These are phyloP conservation scores for Oncorhynchus nerka DNA, from an alignment of 2,113 vertebrate genomes.

Conservation along the genomic window DNA sequence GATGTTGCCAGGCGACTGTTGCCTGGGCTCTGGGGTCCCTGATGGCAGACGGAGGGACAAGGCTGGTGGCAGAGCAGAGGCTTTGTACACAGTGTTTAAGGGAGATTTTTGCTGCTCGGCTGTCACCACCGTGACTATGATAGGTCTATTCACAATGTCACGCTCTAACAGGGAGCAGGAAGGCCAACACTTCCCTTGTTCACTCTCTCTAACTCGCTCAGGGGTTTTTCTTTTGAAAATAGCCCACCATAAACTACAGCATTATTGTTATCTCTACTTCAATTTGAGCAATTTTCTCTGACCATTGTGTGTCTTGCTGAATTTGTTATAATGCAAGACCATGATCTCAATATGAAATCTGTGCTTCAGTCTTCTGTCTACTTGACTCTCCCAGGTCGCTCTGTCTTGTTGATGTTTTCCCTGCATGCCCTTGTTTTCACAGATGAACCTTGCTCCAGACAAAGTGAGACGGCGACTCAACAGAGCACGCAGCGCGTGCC, in stretches of 20 bases:
- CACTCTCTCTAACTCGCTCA: conserved; percentile 48
- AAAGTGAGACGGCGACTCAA: conserved; percentile 54
- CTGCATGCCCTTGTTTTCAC: conserved; percentile 51
- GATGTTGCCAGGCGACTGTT: conserved; percentile 79
- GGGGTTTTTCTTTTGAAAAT: conserved; percentile 37
- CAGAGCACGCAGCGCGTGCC: conserved; percentile 45
- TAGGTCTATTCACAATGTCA: conserved; percentile 51
- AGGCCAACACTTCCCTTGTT: conserved; percentile 36
- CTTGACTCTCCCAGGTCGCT: conserved; percentile 20
- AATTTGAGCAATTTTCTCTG: conserved; percentile 41
- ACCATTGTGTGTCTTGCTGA: conserved; percentile 40
- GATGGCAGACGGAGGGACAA: conserved; percentile 65
- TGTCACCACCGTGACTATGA: conserved; percentile 34
- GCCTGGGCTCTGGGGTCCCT: conserved; percentile 56
- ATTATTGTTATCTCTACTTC: not conserved
- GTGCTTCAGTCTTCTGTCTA: conserved; percentile 18
- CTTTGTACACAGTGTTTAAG: conserved; percentile 27
- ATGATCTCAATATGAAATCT: not conserved
- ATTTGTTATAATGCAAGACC: conserved; percentile 47
- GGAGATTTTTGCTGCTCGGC: conserved; percentile 27
- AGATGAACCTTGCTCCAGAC: conserved; percentile 64
- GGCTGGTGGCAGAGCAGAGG: conserved; percentile 56
- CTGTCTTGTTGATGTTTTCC: conserved; percentile 53
- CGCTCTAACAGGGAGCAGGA: conserved; percentile 48
- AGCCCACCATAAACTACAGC: conserved; percentile 18